Percentiles rank a stretch among this genome's conserved stretches.
Evolutionary conservation across 2,888 invertebrate species (phyloP).

Genomic region (Caenorhabditis japonica): DNA sequence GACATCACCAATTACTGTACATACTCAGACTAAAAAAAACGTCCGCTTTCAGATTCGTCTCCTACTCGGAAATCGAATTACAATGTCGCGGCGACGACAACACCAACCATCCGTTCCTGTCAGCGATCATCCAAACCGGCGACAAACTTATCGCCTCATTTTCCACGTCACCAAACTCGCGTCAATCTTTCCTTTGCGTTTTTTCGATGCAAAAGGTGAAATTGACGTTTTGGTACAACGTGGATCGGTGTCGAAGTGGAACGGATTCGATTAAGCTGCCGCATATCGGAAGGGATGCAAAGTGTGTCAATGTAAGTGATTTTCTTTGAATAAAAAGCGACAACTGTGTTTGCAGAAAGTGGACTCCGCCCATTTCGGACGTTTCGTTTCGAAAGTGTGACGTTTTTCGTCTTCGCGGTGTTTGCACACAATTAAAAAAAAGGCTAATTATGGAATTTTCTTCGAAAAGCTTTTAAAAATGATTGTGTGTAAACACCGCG

Average conservation of each 20-base stretch:
- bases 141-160: slow-evolving; percentile 56
- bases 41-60: slow-evolving; percentile 75
- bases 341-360: too few species aligned
- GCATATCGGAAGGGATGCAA: slow-evolving; percentile 77
- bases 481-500: too few species aligned
- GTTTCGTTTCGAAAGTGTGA: too few species aligned
- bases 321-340: too few species aligned
- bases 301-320: slow-evolving; percentile 76
- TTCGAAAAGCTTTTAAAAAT: too few species aligned
- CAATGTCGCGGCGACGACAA: slow-evolving; percentile 75
- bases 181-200: slow-evolving; percentile 76
- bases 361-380: too few species aligned
- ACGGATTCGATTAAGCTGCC: slow-evolving; percentile 78
- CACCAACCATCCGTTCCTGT: slow-evolving; percentile 42
- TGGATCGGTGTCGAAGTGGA: slow-evolving; percentile 78
- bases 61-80: slow-evolving; percentile 80
- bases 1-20: neutral
- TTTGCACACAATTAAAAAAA: too few species aligned
- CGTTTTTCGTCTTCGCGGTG: too few species aligned
- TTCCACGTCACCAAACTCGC: slow-evolving; percentile 63
- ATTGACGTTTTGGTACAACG: slow-evolving; percentile 78
- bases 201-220: slow-evolving; percentile 78
- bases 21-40: neutral
- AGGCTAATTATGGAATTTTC: too few species aligned
- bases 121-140: slow-evolving; percentile 18